Conservation (phyloP, 2,888 invertebrate species). For the Lochmaea capreae region DNA sequence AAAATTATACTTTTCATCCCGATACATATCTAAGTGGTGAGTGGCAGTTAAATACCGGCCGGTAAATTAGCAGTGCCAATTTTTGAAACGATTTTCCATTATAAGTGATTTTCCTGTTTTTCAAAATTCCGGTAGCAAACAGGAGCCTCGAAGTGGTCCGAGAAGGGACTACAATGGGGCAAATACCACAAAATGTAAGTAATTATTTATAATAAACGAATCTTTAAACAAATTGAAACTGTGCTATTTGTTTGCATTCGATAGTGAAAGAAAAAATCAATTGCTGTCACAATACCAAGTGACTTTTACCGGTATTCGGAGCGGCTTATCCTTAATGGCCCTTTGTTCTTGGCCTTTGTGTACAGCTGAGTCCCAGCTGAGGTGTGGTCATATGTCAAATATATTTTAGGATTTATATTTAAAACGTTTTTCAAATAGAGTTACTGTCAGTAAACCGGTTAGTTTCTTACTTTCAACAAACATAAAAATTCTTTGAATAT, state of each 20-base stretch:
- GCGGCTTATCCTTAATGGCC: conserved; percentile 26
- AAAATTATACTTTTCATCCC: background rate
- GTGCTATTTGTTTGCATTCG: background rate
- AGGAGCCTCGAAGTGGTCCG: conserved; percentile 62
- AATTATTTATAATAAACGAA: conserved; percentile 7
- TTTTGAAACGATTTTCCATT: background rate
- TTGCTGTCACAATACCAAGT: background rate
- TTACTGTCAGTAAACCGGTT: background rate
- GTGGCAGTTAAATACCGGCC: conserved; percentile 26
- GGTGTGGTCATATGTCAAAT: conserved; percentile 38
- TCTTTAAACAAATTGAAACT: background rate
- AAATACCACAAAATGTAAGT: conserved; percentile 65
- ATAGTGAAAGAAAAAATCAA: background rate
- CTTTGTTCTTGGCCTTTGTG: conserved; percentile 36
- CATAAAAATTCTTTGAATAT: background rate
- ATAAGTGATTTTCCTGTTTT: conserved; percentile 28
- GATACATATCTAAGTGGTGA: conserved; percentile 30
- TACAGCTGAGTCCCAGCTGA: conserved; percentile 36
- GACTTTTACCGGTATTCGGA: conserved; percentile 21
- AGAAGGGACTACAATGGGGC: conserved; percentile 66
- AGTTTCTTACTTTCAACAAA: background rate
- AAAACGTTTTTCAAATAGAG: background rate
- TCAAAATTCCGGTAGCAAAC: conserved; percentile 67
- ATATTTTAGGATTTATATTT: conserved; percentile 1
- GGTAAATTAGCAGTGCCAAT: conserved; percentile 21